These are phyloP conservation scores for Drosophila malerkotliana DNA, from an alignment of 1,140 invertebrate species.

Conservation along the genomic window DNA sequence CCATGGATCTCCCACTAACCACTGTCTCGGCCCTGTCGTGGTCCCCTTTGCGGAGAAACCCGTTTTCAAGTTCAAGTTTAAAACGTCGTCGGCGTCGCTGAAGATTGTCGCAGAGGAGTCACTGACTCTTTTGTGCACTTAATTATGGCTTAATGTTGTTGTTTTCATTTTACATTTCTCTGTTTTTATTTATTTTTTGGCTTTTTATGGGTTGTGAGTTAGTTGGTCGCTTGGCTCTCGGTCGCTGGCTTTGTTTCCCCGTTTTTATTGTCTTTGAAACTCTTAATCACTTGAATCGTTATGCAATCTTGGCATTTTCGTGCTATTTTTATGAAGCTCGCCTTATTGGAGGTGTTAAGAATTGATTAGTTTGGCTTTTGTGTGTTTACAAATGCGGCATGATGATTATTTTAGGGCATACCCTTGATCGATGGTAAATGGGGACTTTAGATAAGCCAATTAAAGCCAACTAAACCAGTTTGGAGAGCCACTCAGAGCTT, in stretches of 20 bases:
- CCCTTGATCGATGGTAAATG: conserved; percentile 1
- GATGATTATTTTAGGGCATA: conserved; percentile 20
- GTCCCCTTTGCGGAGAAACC: conserved; percentile 51
- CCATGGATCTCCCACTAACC: conserved; percentile 27
- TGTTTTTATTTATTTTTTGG: conserved; percentile 22
- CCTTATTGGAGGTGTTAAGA: conserved; percentile 31
- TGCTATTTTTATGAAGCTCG: conserved; percentile 28
- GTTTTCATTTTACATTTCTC: conserved; percentile 37
- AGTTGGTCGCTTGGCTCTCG: conserved; percentile 32
- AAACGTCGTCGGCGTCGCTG: conserved; percentile 19
- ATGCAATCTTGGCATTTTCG: conserved; percentile 50
- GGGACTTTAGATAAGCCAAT: neutral
- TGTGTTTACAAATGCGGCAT: conserved; percentile 22
- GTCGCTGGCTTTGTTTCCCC: conserved; percentile 47
- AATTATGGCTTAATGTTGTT: conserved; percentile 21
- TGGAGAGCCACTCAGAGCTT: neutral
- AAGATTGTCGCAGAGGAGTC: conserved; percentile 62
- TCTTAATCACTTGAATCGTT: conserved; percentile 28
- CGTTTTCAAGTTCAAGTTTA: conserved; percentile 83
- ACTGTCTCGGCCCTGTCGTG: conserved; percentile 13
- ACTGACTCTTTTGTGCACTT: conserved; percentile 73
- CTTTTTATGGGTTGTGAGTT: conserved; percentile 35
- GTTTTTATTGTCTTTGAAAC: conserved; percentile 29
- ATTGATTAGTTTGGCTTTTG: conserved; percentile 49
- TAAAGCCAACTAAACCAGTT: neutral